These are phyloP conservation scores for Pristis pectinata DNA, from an alignment of 2,797 vertebrate genomes.

Conservation along the genomic window DNA sequence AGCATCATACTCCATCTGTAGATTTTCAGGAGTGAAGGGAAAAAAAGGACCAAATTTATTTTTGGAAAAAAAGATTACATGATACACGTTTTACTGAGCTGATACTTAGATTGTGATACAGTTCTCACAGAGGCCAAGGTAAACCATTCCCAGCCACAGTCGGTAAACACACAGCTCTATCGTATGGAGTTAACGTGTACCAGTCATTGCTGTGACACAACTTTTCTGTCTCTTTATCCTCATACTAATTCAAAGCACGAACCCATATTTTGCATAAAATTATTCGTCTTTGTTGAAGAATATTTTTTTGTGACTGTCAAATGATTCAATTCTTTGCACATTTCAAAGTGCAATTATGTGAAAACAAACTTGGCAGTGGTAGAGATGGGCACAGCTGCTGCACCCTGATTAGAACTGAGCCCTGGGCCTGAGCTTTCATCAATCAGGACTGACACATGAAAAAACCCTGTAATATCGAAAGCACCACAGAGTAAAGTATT, in stretches of 20 bases:
- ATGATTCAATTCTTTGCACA: slow-evolving; percentile 36
- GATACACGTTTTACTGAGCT: neutral
- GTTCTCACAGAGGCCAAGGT: neutral
- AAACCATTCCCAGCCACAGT: neutral
- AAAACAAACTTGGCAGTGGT: slow-evolving; percentile 1
- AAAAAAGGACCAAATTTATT: neutral
- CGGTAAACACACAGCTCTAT: neutral
- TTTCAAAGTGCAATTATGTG: slow-evolving; percentile 36
- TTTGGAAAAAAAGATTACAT: neutral
- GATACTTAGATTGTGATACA: neutral
- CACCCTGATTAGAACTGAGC: slow-evolving; percentile 10
- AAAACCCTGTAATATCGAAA: neutral
- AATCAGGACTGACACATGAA: neutral
- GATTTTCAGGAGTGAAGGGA: neutral
- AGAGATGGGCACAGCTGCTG: slow-evolving; percentile 23
- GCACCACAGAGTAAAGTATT: neutral
- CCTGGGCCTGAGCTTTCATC: neutral
- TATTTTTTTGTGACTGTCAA: slow-evolving; percentile 12
- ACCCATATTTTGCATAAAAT: neutral
- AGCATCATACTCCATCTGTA: neutral
- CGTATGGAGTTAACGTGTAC: neutral
- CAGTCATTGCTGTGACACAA: neutral
- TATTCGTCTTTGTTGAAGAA: slow-evolving; percentile 8
- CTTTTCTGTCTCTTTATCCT: neutral
- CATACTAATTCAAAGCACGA: neutral